Base-by-base conservation (phyloP, 2,113 vertebrate genomes). In the Lepidothrix coronata region DNA sequence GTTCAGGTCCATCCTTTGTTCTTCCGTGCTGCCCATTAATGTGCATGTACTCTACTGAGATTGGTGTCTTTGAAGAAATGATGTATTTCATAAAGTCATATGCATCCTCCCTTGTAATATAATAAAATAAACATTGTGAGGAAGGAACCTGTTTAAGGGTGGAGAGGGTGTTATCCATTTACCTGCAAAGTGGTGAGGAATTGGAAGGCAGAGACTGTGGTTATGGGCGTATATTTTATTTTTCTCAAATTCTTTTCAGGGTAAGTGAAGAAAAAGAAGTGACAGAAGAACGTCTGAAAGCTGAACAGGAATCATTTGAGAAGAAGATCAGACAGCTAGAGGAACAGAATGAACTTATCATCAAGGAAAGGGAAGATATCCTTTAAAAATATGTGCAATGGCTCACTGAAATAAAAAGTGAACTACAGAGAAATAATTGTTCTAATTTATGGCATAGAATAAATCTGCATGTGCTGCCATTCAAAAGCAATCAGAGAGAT, bases 301-400 rank as follows among this genome's bases (percentile, higher is more conserved):
- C 98, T 35, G 99, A 99, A 89, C 99, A 99, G 77, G 98, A 98
- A 88, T 98, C 98, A 3, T 99, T 99, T 95, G 99, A 99, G 96
- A 98, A 97, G 98, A 99, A 99, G 96, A 99, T 99, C 93, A 98
- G 98, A 73, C 98, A 99, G 71, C 97, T 99, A 95, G 99, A 99
- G 97, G 97, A 99, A 57, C 99, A 99, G 97, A 99, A 99, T 89
- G 96, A 98, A 77, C 91, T 99, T 84, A 99, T 99, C 95, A 96
- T 98, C 86, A 97, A 98, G 87, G 99, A 99, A 97, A 98, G 99
- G 97, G 99, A 99, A 98, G 98, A 99, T 99, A 99, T 99, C 99
- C 99, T 99, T 98, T 99, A 85, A 96, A 97, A 95, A 85, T 41
- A 17, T 74, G 57, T 62, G 78, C 30, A 35, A 76, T 95, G 65